Base-by-base conservation (phyloP, 2,797 vertebrate genomes). In the Danio choprae region DNA sequence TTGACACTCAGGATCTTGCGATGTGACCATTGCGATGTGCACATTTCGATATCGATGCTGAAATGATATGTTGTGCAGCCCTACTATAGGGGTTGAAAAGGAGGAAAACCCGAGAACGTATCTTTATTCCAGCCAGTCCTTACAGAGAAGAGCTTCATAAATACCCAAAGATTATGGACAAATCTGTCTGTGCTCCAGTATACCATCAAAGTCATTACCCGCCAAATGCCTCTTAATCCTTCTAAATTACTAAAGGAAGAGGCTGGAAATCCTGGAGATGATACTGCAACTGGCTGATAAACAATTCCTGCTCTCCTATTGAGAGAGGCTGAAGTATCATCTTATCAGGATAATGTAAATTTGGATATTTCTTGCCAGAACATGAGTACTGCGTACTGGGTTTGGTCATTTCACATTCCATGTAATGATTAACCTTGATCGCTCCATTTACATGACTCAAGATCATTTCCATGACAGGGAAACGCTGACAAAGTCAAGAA, bases 241-340 rank as follows among this genome's bases (percentile, higher is more conserved):
- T 64, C 12, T 40, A 20, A 63, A 63, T 63, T 75, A 20, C 36
- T 7, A 51, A 29, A 2, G 38, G 38, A 75, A 53, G 46, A 64
- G 18, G 74, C 36, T 41, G 36, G 7, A 60, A 53, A 76, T 51
- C 18, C 13, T n/a, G 2, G 41, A 20, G 36, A 75, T 43, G 8
- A 44, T 62, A 64, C 38, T 64, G 7, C 36, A 64, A 75, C 12
- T 41, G 73, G 44, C 36, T 63, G 4, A 64, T 38, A 63, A 75
- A 75, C n/a, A 51, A 38, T 63, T 41, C 7, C n/a, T 75, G n/a
- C 6, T 40, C 38, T 64, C 59, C n/a, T 16, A 12, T 9, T 40
- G 46, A 68, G 46, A 15, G 16, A 48, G n/a, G 15, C 4, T 16
- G 18, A 51, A 64, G 41, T 36, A 62, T 18, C 40, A 8, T 58